Conservation (phyloP, 2,113 vertebrate species). For the Pheucticus melanocephalus region DNA sequence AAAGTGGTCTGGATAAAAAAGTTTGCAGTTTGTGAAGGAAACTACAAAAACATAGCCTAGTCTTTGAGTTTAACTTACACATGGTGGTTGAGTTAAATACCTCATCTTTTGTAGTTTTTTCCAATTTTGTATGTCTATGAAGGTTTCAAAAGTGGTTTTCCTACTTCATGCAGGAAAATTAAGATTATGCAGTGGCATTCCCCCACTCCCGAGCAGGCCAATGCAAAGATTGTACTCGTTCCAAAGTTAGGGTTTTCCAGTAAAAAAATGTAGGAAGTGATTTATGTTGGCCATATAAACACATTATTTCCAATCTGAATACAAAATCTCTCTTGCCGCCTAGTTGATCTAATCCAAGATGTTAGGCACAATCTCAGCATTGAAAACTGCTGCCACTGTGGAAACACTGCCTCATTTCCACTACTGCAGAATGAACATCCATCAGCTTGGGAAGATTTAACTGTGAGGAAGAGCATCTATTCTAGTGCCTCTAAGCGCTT, state of each 20-base stretch:
- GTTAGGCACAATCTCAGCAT: neutral
- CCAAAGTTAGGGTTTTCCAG: neutral
- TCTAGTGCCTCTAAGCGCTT: neutral
- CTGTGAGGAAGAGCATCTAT: neutral
- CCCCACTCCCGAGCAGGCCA: neutral
- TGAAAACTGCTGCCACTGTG: neutral
- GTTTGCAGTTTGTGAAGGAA: neutral
- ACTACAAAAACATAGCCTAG: neutral
- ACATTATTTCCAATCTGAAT: neutral
- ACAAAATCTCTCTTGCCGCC: neutral
- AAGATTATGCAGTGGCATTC: neutral
- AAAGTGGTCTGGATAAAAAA: neutral
- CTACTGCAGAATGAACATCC: neutral
- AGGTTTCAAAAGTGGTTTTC: neutral
- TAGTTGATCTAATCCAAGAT: neutral
- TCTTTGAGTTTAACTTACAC: neutral
- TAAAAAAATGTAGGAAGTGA: neutral
- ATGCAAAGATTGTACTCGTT: neutral
- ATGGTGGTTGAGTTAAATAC: rapidly evolving
- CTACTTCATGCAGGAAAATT: neutral
- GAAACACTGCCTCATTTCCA: neutral
- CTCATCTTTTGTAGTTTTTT: neutral
- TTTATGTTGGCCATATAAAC: neutral
- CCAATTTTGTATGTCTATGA: neutral
- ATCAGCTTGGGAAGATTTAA: neutral